Conservation (phyloP, 2,797 vertebrate genomes). For the Cryptoprocta ferox region DNA sequence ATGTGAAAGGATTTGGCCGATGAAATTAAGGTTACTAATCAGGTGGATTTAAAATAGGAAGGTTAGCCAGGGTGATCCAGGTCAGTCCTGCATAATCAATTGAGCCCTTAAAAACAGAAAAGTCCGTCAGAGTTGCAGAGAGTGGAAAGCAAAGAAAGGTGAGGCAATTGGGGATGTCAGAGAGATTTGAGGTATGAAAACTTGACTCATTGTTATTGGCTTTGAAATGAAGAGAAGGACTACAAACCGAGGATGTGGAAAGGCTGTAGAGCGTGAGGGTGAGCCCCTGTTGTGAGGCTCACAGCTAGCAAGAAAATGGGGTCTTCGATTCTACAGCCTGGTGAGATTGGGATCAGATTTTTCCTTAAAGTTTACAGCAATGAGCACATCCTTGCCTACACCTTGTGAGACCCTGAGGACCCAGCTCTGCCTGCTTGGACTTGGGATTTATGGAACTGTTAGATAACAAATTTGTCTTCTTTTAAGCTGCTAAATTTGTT, state of each 20-base stretch:
- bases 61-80: background rate
- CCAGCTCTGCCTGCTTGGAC: background rate
- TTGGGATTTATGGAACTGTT: background rate
- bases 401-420: background rate
- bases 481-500: background rate
- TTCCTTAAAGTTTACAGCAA: too few species aligned
- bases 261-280: background rate
- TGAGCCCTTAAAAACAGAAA: background rate
- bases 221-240: background rate
- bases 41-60: background rate
- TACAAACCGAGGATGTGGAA: fast-evolving
- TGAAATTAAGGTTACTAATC: background rate
- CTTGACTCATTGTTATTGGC: background rate
- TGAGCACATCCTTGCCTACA: background rate
- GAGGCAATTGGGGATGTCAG: background rate
- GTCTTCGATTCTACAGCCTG: background rate
- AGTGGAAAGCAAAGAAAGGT: background rate
- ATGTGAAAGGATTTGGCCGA: background rate
- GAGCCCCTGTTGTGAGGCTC: background rate
- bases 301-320: background rate
- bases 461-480: background rate
- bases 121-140: background rate
- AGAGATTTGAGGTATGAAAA: background rate
- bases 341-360: background rate
- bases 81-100: background rate